Conservation (phyloP, 2,888 invertebrate species). For the Pristionchus exspectatus region DNA sequence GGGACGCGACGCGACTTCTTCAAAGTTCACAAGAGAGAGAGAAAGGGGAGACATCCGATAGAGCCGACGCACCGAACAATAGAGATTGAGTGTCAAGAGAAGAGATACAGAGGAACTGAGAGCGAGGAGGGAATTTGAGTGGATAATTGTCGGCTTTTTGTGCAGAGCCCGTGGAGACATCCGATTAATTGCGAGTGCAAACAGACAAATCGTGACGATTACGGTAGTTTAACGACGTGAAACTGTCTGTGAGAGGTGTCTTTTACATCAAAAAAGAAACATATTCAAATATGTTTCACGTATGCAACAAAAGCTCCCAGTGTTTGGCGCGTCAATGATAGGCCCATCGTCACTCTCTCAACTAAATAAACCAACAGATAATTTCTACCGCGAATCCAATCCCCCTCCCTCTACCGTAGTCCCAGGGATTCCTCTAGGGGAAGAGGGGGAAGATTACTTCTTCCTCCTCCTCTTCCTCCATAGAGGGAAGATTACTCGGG, state of each 20-base stretch:
- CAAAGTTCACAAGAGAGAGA: background rate
- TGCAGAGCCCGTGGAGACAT: no score
- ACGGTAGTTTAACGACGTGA: background rate
- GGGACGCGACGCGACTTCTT: background rate
- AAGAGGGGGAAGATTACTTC: background rate
- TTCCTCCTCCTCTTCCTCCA: slow-evolving; percentile 31
- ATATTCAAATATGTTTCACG: no score
- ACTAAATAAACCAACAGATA: no score
- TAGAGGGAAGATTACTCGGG: slow-evolving; percentile 11
- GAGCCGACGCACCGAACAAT: background rate
- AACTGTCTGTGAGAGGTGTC: no score
- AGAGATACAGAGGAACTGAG: background rate
- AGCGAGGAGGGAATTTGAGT: background rate
- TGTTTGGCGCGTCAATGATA: no score
- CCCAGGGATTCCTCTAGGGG: slow-evolving; percentile 20
- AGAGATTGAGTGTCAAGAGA: slow-evolving; percentile 37
- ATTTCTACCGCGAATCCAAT: background rate
- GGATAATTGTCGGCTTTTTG: slow-evolving; percentile 30
- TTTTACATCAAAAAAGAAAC: no score
- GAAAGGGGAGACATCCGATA: background rate
- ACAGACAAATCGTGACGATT: slow-evolving; percentile 25
- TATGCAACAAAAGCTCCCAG: no score
- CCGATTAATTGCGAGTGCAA: slow-evolving; percentile 38
- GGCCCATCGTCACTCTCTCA: no score
- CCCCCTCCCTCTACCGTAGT: background rate